These are phyloP conservation scores for Hormaphis cornu DNA, from an alignment of 1,140 invertebrate genomes.

Conservation along the genomic window DNA sequence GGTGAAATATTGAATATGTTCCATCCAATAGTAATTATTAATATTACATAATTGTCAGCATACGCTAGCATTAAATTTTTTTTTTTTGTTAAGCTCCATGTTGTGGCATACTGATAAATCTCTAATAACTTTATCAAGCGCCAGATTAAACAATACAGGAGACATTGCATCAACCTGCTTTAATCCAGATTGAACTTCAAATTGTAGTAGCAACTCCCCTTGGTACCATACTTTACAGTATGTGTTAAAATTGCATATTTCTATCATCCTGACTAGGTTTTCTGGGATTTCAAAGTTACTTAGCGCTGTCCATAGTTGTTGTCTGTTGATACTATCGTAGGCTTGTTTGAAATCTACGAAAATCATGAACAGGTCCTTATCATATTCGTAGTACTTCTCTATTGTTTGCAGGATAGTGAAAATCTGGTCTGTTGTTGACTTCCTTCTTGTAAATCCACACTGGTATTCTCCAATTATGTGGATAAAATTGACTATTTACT, in stretches of 20 bases:
- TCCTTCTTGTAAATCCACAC: too few species aligned
- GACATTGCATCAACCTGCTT: slow-evolving; percentile 33
- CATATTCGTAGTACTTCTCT: too few species aligned
- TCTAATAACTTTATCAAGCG: slow-evolving; percentile 7
- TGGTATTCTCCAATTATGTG: too few species aligned
- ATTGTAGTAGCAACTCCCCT: slow-evolving; percentile 16
- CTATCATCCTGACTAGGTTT: slow-evolving; percentile 22
- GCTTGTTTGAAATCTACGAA: too few species aligned
- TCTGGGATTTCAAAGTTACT: slow-evolving; percentile 20
- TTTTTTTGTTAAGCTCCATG: too few species aligned
- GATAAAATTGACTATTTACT: too few species aligned
- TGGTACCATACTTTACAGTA: slow-evolving; percentile 3
- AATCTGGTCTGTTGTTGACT: too few species aligned
- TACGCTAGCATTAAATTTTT: too few species aligned
- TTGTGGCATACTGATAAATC: background rate
- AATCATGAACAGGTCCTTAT: slow-evolving; percentile 16
- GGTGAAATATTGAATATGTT: too few species aligned
- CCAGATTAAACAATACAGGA: slow-evolving; percentile 20
- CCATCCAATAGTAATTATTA: too few species aligned
- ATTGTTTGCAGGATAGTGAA: too few species aligned
- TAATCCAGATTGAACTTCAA: slow-evolving; percentile 30
- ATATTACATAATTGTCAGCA: too few species aligned
- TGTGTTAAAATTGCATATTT: slow-evolving; percentile 8
- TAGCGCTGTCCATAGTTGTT: background rate
- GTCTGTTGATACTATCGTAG: background rate